These are phyloP conservation scores for Trichogramma evanescens DNA, from an alignment of 2,888 invertebrate species.

Conservation along the genomic window DNA sequence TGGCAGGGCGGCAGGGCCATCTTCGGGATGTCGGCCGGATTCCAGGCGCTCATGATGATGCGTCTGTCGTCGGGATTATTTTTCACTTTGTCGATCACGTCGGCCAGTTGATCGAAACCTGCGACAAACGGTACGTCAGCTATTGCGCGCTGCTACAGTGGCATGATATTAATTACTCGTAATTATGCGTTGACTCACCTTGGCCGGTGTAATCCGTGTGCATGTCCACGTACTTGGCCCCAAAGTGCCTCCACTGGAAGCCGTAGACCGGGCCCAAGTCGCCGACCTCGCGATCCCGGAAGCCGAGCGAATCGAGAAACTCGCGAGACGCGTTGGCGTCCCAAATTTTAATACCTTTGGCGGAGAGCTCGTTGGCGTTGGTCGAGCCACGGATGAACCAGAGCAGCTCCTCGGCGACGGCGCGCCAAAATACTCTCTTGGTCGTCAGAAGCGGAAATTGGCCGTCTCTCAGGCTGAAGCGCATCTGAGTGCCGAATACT, in stretches of 20 bases:
- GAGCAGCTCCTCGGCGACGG: slow-evolving; percentile 83
- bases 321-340: slow-evolving; percentile 86
- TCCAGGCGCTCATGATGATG: slow-evolving; percentile 93
- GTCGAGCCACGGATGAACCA: slow-evolving; percentile 94
- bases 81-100: slow-evolving; percentile 74
- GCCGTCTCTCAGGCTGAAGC: slow-evolving; percentile 68
- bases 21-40: slow-evolving; percentile 73
- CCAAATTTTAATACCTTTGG: slow-evolving; percentile 87
- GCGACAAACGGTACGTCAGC: slow-evolving; percentile 29
- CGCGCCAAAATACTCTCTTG: slow-evolving; percentile 87
- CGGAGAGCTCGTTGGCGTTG: slow-evolving; percentile 72
- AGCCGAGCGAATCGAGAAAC: slow-evolving; percentile 79
- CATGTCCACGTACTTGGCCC: slow-evolving; percentile 82
- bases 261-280: slow-evolving; percentile 97
- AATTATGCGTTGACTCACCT: slow-evolving; percentile 26
- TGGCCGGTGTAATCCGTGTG: slow-evolving; percentile 71
- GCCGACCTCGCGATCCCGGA: slow-evolving; percentile 79
- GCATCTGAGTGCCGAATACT: slow-evolving; percentile 85
- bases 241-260: slow-evolving; percentile 97
- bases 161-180: not conserved
- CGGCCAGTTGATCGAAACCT: slow-evolving; percentile 85
- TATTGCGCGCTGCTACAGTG: not conserved
- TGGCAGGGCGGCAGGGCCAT: slow-evolving; percentile 99
- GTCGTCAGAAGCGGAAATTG: slow-evolving; percentile 85
- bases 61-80: slow-evolving; percentile 79